Percentiles rank a stretch among this genome's conserved stretches.
phyloP scores from a whole-genome alignment of 2,113 vertebrate species.

The Ceyx margarethae region DNA sequence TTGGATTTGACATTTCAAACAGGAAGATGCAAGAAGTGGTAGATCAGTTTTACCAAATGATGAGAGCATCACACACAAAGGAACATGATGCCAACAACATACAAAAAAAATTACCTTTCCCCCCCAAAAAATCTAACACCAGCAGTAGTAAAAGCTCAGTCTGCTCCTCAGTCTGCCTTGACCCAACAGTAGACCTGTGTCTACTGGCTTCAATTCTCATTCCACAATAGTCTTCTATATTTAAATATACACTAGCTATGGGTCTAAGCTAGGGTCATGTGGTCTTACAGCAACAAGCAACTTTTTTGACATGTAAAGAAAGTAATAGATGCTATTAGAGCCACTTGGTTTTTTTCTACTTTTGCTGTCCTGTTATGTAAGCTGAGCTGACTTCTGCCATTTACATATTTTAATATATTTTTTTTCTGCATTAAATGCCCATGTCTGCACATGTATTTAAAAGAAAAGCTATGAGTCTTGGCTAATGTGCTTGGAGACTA shows the following conservation, averaged over 20 bases:
- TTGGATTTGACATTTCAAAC: not conserved
- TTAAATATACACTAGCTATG: not conserved
- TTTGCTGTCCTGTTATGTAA: not conserved
- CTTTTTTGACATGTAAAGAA: not conserved
- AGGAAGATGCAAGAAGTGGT: not conserved
- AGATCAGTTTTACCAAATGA: not conserved
- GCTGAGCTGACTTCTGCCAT: not conserved
- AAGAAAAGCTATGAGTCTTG: not conserved
- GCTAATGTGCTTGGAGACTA: not conserved
- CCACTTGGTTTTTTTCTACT: not conserved
- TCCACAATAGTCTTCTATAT: not conserved
- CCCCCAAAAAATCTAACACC: not conserved
- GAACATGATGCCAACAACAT: not conserved
- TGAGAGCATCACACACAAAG: not conserved
- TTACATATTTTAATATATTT: not conserved
- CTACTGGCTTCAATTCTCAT: not conserved
- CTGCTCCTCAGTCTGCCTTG: not conserved
- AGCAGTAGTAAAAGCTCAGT: not conserved
- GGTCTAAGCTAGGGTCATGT: not conserved
- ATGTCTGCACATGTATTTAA: not conserved
- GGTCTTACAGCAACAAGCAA: not conserved
- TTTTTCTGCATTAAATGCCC: not conserved
- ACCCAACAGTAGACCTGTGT: not conserved
- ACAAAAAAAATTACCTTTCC: not conserved
- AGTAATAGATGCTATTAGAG: not conserved